Conservation (phyloP, 1,140 invertebrate genomes). For the Drosophila yakuba region DNA sequence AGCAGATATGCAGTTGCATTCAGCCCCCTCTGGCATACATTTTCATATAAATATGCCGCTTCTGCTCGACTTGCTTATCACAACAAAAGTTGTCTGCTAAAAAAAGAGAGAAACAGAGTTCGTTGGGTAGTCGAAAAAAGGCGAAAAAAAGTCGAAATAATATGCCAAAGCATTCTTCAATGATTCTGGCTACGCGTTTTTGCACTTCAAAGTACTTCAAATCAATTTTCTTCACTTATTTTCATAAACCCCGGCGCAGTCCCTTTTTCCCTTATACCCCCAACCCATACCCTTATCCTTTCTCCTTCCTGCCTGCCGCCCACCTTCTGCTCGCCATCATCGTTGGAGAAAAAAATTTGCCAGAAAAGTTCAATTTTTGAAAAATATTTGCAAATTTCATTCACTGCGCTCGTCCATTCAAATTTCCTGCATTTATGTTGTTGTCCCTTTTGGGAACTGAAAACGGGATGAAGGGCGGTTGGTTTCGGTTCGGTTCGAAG, state of each 20-base stretch:
- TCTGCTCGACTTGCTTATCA: conserved; percentile 78
- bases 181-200: conserved; percentile 80
- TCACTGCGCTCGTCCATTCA: conserved; percentile 84
- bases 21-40: conserved; percentile 3
- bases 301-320: conserved; percentile 5
- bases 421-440: conserved; percentile 83
- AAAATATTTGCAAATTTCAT: conserved; percentile 84
- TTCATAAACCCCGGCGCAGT: conserved; percentile 71
- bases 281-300: not conserved
- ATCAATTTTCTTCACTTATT: conserved; percentile 83
- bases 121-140: conserved; percentile 13
- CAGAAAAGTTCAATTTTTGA: conserved; percentile 84
- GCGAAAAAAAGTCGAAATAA: conserved; percentile 60
- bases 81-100: conserved; percentile 64
- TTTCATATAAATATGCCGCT: conserved; percentile 55
- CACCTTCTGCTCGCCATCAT: conserved; percentile 6
- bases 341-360: conserved; percentile 75
- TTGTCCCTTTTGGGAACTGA: conserved; percentile 67
- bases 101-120: not conserved
- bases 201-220: conserved; percentile 83
- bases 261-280: conserved; percentile 16
- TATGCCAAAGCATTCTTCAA: conserved; percentile 82
- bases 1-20: conserved; percentile 54
- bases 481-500: conserved; percentile 2
- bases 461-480: not conserved